phyloP scores from a whole-genome alignment of 2,888 invertebrate species.

The Dryobota labecula region DNA sequence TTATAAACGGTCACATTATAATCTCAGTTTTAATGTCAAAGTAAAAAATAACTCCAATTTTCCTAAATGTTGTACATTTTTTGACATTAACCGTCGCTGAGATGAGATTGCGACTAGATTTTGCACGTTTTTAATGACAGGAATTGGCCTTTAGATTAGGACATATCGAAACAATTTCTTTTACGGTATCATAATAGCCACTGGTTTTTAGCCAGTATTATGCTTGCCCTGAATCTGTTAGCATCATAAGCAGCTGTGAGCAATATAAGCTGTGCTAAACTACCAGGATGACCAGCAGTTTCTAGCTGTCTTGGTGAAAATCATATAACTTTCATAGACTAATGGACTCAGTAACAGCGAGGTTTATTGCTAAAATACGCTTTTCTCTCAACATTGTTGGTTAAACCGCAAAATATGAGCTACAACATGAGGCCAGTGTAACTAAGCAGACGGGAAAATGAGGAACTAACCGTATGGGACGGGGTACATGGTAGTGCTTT shows the following conservation, averaged over 20 bases:
- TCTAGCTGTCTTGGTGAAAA: slow-evolving; percentile 36
- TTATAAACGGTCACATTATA: not conserved
- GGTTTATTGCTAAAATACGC: slow-evolving; percentile 36
- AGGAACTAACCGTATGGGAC: slow-evolving; percentile 6
- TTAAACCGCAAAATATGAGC: slow-evolving; percentile 43
- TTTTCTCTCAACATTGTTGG: slow-evolving; percentile 39
- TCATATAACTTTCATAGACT: slow-evolving; percentile 50
- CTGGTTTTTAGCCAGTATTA: not conserved
- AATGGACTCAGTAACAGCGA: slow-evolving; percentile 33
- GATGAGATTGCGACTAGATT: not conserved
- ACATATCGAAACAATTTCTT: not conserved
- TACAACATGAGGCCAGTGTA: slow-evolving; percentile 4
- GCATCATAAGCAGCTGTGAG: no score
- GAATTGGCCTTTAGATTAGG: not conserved
- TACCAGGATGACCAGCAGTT: slow-evolving; percentile 34
- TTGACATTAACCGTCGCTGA: not conserved
- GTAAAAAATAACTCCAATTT: not conserved
- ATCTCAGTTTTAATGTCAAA: not conserved
- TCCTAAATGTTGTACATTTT: not conserved
- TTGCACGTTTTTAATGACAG: not conserved
- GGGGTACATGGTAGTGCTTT: not conserved
- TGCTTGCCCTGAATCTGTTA: slow-evolving; percentile 3
- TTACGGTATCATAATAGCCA: not conserved
- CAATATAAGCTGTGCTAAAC: not conserved
- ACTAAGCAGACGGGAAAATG: not conserved